phyloP scores from a whole-genome alignment of 2,113 vertebrate genomes.

The Setophaga coronata region DNA sequence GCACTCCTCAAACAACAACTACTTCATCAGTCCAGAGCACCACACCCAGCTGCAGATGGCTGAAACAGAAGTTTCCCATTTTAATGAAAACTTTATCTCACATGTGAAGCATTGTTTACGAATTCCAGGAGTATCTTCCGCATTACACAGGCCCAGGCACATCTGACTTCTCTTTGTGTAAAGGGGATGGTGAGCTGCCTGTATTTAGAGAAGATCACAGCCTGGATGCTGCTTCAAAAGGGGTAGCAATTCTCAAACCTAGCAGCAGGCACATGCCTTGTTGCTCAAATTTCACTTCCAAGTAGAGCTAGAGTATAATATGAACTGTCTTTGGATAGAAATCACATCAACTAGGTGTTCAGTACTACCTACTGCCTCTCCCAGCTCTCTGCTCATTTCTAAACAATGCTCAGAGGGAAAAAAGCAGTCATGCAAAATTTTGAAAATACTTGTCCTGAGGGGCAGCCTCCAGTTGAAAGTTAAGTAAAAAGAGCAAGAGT shows the following conservation, averaged over 20 bases:
- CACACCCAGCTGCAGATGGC: constrained; percentile 38
- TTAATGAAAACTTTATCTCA: constrained; percentile 40
- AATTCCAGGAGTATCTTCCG: constrained; percentile 7
- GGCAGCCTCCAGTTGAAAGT: not conserved
- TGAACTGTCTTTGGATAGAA: not conserved
- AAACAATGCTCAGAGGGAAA: not conserved
- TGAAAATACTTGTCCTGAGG: not conserved
- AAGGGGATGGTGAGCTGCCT: not conserved
- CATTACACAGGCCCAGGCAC: not conserved
- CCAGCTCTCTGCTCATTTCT: not conserved
- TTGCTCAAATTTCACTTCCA: not conserved
- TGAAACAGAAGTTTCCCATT: constrained; percentile 13
- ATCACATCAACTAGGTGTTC: not conserved
- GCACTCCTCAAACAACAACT: not conserved
- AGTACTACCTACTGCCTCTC: not conserved
- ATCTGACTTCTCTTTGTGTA: not conserved
- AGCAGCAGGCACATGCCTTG: not conserved
- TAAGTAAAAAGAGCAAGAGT: not conserved
- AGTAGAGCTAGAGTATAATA: not conserved
- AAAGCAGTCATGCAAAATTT: not conserved
- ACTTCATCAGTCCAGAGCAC: not conserved
- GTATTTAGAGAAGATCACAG: not conserved
- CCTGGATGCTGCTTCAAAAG: not conserved
- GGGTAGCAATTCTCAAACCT: not conserved
- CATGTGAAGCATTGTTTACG: constrained; percentile 11